phyloP scores from a whole-genome alignment of 2,888 invertebrate species.

The Patella pellucida region DNA sequence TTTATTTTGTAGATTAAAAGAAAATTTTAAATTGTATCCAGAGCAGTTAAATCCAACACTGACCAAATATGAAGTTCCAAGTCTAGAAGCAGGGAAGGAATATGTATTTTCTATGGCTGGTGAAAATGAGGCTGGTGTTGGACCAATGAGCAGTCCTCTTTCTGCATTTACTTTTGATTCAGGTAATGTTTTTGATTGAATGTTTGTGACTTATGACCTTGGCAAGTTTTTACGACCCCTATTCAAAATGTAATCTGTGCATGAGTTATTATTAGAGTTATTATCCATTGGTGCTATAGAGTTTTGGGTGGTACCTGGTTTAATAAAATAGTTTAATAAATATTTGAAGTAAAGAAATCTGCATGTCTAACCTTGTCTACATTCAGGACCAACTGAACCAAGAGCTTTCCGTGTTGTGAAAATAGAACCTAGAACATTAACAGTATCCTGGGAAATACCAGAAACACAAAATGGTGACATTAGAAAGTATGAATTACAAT shows the following conservation, averaged over 20 bases:
- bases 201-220: no score
- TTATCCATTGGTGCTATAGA: no score
- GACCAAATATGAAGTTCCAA: conserved; percentile 39
- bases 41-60: conserved; percentile 31
- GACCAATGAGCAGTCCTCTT: conserved; percentile 49
- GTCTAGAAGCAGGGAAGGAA: conserved; percentile 48
- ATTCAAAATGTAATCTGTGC: no score
- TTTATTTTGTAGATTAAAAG: conserved; percentile 27
- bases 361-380: not conserved
- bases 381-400: conserved; percentile 53
- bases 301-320: no score
- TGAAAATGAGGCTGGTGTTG: conserved; percentile 53
- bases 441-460: conserved; percentile 60
- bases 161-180: conserved; percentile 54
- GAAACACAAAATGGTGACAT: conserved; percentile 55
- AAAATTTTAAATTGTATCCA: conserved; percentile 26
- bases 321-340: no score
- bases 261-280: no score
- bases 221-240: no score
- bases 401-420: conserved; percentile 39
- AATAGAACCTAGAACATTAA: conserved; percentile 41
- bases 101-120: conserved; percentile 59
- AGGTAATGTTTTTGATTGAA: conserved; percentile 35
- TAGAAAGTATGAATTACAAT: conserved; percentile 54
- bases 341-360: no score